Base-by-base conservation (phyloP, 2,888 invertebrate genomes). In the Phalangium opilio region DNA sequence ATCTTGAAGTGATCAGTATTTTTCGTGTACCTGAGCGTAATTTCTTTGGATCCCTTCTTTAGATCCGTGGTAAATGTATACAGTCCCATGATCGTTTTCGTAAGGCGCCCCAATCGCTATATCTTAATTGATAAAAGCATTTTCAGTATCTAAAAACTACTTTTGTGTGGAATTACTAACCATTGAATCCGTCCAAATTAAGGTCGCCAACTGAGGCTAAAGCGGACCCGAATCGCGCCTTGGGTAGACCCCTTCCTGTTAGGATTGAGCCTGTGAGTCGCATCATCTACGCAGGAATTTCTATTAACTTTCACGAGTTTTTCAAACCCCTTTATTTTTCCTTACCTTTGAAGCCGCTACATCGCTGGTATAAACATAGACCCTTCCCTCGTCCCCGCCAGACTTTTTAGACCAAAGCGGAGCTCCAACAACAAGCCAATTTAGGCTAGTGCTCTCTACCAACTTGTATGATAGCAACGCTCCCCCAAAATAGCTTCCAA, bases 401-500 rank as follows among this genome's bases (percentile, higher is more conserved):
- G 36, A 35, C 7, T 42, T 43, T 10, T 43, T 20, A 7, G 60
- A 59, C 47, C 58, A 62, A 38, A 64, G 53, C 1, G 81, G 80
- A 1, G 79, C 77, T 1, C 77, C 76, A 3, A 81, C 71, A 11
- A 79, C 65, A 5, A 80, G 63, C 58, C 80, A 80, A 50, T 75
- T 73, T 11, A 67, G 66, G 0, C 69, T n/a, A n/a, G n/a, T 71
- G 59, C 80, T 79, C 2, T 68, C 69, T 59, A 78, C 77, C 8
- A 79, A 60, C 62, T 80, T 78, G 39, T 74, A 73, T 3, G 74
- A 72, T n/a, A 75, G 63, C 8, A 81, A 57, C 2, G 75, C 62
- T 18, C 74, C 72, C 1, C 80, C 80, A 58, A 77, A 81, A 61
- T 77, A 79, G 58, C 76, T 76, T 1, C 78, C 79, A 47, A 27